Evolutionary conservation across 2,113 vertebrate species (phyloP).

Genomic region (Thalassoma bifasciatum): DNA sequence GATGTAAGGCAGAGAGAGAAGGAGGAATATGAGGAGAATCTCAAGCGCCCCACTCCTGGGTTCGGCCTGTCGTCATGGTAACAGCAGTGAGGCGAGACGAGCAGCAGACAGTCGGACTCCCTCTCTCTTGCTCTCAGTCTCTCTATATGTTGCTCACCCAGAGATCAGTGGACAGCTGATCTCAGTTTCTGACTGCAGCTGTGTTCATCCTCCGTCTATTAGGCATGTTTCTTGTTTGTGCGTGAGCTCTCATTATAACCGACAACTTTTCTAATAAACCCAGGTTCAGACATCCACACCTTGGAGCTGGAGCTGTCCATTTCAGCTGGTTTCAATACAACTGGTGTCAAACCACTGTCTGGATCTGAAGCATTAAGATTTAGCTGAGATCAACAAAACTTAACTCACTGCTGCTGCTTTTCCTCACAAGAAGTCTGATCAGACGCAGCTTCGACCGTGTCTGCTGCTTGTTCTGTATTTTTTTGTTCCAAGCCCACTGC

Average conservation of each 20-base stretch:
- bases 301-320: not conserved
- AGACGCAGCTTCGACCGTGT: too few relatives aligned
- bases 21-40: slow-evolving; percentile 53
- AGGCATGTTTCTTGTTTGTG: slow-evolving; percentile 4
- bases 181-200: slow-evolving; percentile 30
- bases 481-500: too few relatives aligned
- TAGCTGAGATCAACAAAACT: too few relatives aligned
- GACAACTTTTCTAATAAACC: slow-evolving; percentile 9
- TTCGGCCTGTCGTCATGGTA: slow-evolving; percentile 79
- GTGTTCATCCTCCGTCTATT: slow-evolving; percentile 24
- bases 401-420: too few relatives aligned
- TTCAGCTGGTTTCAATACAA: not conserved
- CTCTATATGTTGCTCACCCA: slow-evolving; percentile 42
- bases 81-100: slow-evolving; percentile 77
- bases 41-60: slow-evolving; percentile 50
- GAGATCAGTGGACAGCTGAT: slow-evolving; percentile 60
- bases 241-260: not conserved
- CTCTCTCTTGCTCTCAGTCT: slow-evolving; percentile 30
- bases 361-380: too few relatives aligned
- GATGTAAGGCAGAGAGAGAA: slow-evolving; percentile 17
- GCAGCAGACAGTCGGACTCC: slow-evolving; percentile 43
- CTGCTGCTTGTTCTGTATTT: too few relatives aligned
- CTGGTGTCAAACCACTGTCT: not conserved
- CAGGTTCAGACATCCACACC: not conserved
- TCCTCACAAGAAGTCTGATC: too few relatives aligned